These are phyloP conservation scores for Elgaria multicarinata DNA, from an alignment of 2,113 vertebrate genomes.

Conservation along the genomic window DNA sequence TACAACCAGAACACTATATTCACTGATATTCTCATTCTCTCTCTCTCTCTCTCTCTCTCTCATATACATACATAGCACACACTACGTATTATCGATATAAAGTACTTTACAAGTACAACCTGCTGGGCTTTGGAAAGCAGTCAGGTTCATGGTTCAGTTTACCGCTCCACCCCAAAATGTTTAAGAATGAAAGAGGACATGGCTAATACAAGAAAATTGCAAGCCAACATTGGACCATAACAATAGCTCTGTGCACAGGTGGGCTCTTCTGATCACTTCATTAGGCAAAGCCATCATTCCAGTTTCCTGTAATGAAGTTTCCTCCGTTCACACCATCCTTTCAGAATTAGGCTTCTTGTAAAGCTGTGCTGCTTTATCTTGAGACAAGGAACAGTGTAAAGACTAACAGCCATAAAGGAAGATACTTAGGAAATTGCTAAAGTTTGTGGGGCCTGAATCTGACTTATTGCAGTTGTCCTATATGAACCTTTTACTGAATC, in stretches of 20 bases:
- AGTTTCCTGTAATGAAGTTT: slow-evolving; percentile 26
- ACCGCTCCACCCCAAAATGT: neutral
- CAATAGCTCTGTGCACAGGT: neutral
- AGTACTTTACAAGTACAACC: neutral
- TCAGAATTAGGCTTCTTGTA: slow-evolving; percentile 16
- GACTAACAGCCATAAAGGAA: neutral
- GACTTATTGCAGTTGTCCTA: neutral
- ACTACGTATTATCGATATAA: neutral
- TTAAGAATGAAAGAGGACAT: slow-evolving; percentile 15
- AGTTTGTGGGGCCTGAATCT: neutral
- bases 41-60: no score
- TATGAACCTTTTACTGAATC: neutral
- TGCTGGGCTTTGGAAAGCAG: neutral
- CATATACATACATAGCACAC: no score
- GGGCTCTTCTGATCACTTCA: slow-evolving; percentile 32
- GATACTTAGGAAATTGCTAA: slow-evolving; percentile 4
- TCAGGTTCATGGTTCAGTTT: slow-evolving; percentile 17
- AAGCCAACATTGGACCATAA: slow-evolving; percentile 7
- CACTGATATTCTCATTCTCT: no score
- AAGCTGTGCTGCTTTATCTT: slow-evolving; percentile 12
- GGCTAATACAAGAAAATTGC: neutral
- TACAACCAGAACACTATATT: neutral
- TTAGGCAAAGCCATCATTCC: slow-evolving; percentile 10
- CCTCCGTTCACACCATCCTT: slow-evolving; percentile 14
- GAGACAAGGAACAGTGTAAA: slow-evolving; percentile 11